Base-by-base conservation (phyloP, 92 coral and sea anemone genomes). In the Zoanthus solanderi region DNA sequence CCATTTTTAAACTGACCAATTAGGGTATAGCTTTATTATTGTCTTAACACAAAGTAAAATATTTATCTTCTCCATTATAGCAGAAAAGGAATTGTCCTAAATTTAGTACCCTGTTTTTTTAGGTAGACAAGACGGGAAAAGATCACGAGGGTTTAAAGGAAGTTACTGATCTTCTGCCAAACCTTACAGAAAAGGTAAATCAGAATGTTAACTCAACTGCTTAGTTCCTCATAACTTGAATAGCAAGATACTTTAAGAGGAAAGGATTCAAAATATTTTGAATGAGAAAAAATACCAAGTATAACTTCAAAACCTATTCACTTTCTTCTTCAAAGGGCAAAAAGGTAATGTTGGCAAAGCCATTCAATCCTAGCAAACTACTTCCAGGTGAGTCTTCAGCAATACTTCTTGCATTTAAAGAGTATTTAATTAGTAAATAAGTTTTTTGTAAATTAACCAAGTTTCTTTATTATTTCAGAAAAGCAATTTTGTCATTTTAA, bases 321-420 rank as follows among this genome's bases (percentile, higher is more conserved):
- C n/a, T 23, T 53, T 54, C 10, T 57, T 78, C 10, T 31, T 10
- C 15, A 42, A 78, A 78, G 83, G 83, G 52, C 29, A 53, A 61
- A 4, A 78, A 58, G 2, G 71, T 78, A n/a, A 57, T 15, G 32
- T 34, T 78, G 71, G 71, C 67, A 23, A 78, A 78, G 15, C 83
- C 83, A 31, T 78, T 78, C 52, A 78, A 78, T 15, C 83, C 83
- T n/a, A 78, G 23, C 15, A 54, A 45, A 58, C 83, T 78, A 47
- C 71, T 78, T 57, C 71, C 83, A 30, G 57, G 83, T 78, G 42
- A 78, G 83, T 78, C 48, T 13, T 5, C 2, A 58, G 66, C 14
- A 1, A 13, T 10, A 0, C 17, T 58, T 58, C 66, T 58, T 58
- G 17, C 11, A 13, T 0, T 58, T 15, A 14, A 58, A 13, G 6